Evolutionary conservation across 2,888 invertebrate genomes (phyloP), one percentile per base, ranked within the genome.

Genomic region (Catocala sponsa): DNA sequence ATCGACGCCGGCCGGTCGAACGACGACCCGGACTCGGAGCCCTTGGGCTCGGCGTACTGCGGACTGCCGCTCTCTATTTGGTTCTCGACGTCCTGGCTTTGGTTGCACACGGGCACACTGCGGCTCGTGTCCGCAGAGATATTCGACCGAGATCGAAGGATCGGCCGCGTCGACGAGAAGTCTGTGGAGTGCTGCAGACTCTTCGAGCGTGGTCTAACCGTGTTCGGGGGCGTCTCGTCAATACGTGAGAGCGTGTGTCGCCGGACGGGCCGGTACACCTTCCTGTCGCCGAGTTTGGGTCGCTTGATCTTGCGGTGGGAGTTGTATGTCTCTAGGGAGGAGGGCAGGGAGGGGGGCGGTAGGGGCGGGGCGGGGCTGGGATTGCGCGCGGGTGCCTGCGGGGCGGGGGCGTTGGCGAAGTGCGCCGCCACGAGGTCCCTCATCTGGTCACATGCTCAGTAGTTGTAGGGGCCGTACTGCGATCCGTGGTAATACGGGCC

Each of bases 391-490:
- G 92, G 93, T 72, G 92, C 92, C 78, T 92, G 93, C 79, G 94
- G 93, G 81, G 92, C 93, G 87, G 94, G 84, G 74, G 91, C 84
- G 89, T 89, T 89, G 83, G 86, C 84, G 88, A 88, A 89, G 88
- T 87, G 85, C 71, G 91, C 91, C 91, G 94, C 91, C 91, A 84
- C 90, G 69, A 88, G 81, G 80, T 93, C 94, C 93, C 94, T 92
- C 92, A 92, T 94, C 94, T 94, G 94, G 93, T 94, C 92, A 88
- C 85, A 68, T 84, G 91, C 86, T 96, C 96, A 98, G 95, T 98
- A 98, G 94, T 98, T 98, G 95, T 98, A 98, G 55, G 98, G 98
- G 57, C 98, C 98, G 89, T 98, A 98, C 87, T 98, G 98, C 55
- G 98, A 98, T 82, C 98, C 98, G 90, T 98, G 98, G 92, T 98